Evolutionary conservation across 2,797 vertebrate species (phyloP), one percentile per base, ranked within the genome.

Genomic region (Onychomys torridus): DNA sequence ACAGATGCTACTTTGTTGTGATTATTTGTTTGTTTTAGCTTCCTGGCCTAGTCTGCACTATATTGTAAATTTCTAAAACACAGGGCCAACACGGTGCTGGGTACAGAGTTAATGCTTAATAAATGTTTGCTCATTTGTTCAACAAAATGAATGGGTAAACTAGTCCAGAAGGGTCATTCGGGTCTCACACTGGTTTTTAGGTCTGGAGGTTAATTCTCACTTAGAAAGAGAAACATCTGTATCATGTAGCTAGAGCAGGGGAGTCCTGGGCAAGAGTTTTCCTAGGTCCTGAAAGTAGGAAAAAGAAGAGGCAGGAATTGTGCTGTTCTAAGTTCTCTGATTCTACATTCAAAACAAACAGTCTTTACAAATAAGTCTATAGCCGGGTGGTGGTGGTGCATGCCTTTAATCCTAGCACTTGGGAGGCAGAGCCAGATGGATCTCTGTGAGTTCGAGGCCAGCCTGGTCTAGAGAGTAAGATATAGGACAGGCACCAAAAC

Each of bases 91-190:
- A 63, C 34, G 84, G n/a, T 65, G 79, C 79, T 57, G 19, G 29
- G 10, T 59, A 83, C 16, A 37, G 43, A 43, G 34, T 25, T 92
- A 32, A 84, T 93, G 32, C 55, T 96, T 86, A 75, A 61, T 82
- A 93, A 88, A 92, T 87, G 55, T 76, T 46, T 89, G 69, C 63
- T 76, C 46, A 55, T 89, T 94, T 92, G 21, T n/a, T 85, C 46
- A 78, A 52, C 57, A 71, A 16, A 89, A 57, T 78, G 29, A 91
- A 82, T 49, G 32, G 8, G 34, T 59, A 87, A 73, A 82, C 57
- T 52, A 69, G 14, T 57, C 25, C 10, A 89, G 81, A 94, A 77
- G 49, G 78, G 21, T 78, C 49, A 76, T 34, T 69, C 17, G 21
- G 25, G 94, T 95, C 59, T 93, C 40, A 69, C 59, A 34, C 77